Percentiles rank a stretch among this genome's conserved stretches.
phyloP scores from a whole-genome alignment of 2,797 vertebrate species.

The Malacoraja senta region DNA sequence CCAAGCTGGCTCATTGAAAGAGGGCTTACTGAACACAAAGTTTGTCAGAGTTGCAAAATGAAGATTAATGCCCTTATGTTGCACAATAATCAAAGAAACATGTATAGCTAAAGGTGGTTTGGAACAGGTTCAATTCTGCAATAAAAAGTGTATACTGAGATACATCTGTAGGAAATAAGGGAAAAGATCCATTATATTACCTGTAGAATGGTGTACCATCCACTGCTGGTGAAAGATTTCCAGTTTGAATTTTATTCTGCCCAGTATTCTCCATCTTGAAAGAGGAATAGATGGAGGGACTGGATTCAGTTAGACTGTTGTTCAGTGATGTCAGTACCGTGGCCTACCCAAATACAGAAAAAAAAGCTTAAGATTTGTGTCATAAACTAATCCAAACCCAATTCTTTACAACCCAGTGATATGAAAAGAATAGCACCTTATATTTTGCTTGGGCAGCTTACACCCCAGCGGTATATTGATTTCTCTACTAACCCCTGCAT shows the following conservation, averaged over 20 bases:
- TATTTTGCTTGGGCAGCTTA: too few species aligned
- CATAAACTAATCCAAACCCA: neutral
- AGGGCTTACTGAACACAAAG: too few species aligned
- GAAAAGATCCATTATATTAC: conserved; percentile 37
- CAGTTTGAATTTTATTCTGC: conserved; percentile 51
- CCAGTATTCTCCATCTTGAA: neutral
- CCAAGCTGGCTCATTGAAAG: neutral
- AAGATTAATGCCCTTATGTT: too few species aligned
- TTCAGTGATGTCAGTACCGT: neutral
- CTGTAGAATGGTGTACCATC: conserved; percentile 47
- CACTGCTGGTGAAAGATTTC: conserved; percentile 44
- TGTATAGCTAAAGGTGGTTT: neutral
- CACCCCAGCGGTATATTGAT: too few species aligned
- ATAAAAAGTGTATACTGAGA: neutral
- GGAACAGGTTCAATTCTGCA: neutral
- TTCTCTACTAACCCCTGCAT: too few species aligned
- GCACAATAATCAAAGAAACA: neutral
- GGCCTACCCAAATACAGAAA: neutral
- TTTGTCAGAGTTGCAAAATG: too few species aligned
- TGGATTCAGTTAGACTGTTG: neutral
- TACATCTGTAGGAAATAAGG: neutral
- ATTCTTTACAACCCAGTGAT: too few species aligned
- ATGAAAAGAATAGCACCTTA: too few species aligned
- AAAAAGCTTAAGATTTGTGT: neutral
- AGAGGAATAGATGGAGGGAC: neutral